A percentile compares a stretch with the other conserved stretches of the same genome.
Evolutionary conservation across 1,140 invertebrate genomes (phyloP).

Genomic region (Zaprionus inermis): DNA sequence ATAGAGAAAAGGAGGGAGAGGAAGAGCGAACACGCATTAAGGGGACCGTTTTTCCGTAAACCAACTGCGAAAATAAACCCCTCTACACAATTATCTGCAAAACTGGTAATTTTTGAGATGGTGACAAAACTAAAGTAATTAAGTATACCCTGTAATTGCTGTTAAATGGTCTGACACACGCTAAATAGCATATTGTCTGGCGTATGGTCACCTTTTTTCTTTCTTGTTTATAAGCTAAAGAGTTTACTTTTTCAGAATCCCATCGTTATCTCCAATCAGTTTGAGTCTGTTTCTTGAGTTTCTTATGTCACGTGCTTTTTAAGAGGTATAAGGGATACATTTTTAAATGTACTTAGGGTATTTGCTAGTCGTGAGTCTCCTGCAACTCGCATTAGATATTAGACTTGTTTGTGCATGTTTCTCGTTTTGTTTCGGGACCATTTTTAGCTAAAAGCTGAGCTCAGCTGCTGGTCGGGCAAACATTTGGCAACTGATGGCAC

Average conservation of each 20-base stretch:
- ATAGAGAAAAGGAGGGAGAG: too few relatives aligned
- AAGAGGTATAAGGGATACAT: neutral
- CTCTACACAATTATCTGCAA: neutral
- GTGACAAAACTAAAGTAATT: slow-evolving; percentile 1
- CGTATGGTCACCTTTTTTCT: too few relatives aligned
- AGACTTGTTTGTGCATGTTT: slow-evolving; percentile 19
- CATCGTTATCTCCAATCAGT: too few relatives aligned
- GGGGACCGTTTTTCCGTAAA: neutral
- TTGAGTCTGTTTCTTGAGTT: too few relatives aligned
- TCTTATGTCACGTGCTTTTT: too few relatives aligned
- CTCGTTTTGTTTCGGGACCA: slow-evolving; percentile 22
- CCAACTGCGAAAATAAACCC: neutral
- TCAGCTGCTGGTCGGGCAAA: slow-evolving; percentile 47
- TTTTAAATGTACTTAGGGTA: too few relatives aligned
- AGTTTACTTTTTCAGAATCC: too few relatives aligned
- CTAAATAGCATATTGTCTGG: too few relatives aligned
- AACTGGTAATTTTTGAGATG: neutral
- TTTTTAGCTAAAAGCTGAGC: slow-evolving; percentile 48
- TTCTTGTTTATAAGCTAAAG: too few relatives aligned
- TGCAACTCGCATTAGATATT: neutral
- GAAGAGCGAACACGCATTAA: neutral
- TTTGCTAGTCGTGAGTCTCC: neutral
- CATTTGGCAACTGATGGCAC: slow-evolving; percentile 47
- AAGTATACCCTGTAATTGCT: neutral
- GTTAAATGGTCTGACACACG: too few relatives aligned